Evolutionary conservation across 1,140 invertebrate genomes (phyloP).

Genomic region (Eriocheir sinensis): DNA sequence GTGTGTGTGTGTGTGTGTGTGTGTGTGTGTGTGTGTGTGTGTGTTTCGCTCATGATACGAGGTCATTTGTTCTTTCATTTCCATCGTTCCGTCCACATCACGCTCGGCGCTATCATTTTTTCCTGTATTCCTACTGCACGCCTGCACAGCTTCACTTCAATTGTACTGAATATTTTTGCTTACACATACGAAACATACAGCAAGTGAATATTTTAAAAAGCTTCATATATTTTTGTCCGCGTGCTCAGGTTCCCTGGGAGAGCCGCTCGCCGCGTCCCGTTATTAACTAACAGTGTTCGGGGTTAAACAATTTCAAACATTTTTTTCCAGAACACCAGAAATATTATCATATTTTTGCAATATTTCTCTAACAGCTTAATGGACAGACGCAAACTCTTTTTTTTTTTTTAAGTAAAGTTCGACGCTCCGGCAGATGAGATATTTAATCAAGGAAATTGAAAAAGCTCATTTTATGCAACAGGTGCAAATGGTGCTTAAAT

Average conservation of each 20-base stretch:
- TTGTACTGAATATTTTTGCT: slow-evolving; percentile 17
- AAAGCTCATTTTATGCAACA: slow-evolving; percentile 59
- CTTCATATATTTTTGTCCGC: not conserved
- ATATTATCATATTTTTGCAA: slow-evolving; percentile 18
- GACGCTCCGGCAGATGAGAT: slow-evolving; percentile 43
- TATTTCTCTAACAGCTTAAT: not conserved
- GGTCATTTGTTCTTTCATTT: not conserved
- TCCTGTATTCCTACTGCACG: not conserved
- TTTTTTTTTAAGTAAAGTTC: slow-evolving; percentile 17
- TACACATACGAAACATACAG: slow-evolving; percentile 5
- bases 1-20: slow-evolving; percentile 42
- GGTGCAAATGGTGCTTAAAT: slow-evolving; percentile 59
- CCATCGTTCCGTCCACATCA: not conserved
- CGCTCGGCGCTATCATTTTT: not conserved
- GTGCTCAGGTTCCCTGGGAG: slow-evolving; percentile 10
- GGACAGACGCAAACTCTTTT: slow-evolving; percentile 1
- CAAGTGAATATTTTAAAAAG: slow-evolving; percentile 17
- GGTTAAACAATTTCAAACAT: not conserved
- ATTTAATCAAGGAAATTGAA: slow-evolving; percentile 62
- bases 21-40: not conserved
- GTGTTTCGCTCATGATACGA: not conserved
- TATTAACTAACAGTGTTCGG: slow-evolving; percentile 23
- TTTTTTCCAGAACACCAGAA: not conserved
- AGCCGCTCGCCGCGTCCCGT: not conserved
- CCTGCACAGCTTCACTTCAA: not conserved